Conservation (phyloP, 2,888 invertebrate species). For the Ophion ellenae region DNA sequence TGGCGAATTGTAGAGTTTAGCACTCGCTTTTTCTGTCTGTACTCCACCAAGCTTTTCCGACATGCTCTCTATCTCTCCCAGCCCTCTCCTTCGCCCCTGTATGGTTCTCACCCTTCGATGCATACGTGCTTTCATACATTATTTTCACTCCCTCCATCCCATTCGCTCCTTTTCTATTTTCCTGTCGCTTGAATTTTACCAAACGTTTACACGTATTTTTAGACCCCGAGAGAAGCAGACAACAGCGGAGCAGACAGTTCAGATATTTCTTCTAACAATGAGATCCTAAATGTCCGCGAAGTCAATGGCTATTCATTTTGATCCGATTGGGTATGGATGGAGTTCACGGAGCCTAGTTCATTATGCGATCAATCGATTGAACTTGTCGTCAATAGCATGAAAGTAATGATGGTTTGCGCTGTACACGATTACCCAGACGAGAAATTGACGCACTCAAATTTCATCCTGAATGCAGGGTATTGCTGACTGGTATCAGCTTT, state of each 20-base stretch:
- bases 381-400: neutral
- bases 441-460: neutral
- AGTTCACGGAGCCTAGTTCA: neutral
- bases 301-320: neutral
- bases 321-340: neutral
- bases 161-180: slow-evolving; percentile 6
- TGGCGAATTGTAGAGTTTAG: slow-evolving; percentile 38
- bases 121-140: slow-evolving; percentile 19
- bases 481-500: neutral
- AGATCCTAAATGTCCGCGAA: neutral
- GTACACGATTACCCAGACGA: neutral
- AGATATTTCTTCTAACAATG: neutral
- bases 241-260: neutral
- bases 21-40: slow-evolving; percentile 48
- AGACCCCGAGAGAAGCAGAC: neutral
- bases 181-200: neutral
- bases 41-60: neutral
- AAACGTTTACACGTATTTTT: neutral
- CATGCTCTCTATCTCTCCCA: neutral
- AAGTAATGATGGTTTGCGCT: neutral
- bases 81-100: neutral
- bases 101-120: slow-evolving; percentile 6
- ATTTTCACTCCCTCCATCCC: neutral
- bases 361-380: neutral
- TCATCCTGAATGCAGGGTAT: neutral